A percentile compares a stretch with the other conserved stretches of the same genome.
Evolutionary conservation across 2,113 vertebrate genomes (phyloP).

Genomic region (Amphiprion ocellaris): DNA sequence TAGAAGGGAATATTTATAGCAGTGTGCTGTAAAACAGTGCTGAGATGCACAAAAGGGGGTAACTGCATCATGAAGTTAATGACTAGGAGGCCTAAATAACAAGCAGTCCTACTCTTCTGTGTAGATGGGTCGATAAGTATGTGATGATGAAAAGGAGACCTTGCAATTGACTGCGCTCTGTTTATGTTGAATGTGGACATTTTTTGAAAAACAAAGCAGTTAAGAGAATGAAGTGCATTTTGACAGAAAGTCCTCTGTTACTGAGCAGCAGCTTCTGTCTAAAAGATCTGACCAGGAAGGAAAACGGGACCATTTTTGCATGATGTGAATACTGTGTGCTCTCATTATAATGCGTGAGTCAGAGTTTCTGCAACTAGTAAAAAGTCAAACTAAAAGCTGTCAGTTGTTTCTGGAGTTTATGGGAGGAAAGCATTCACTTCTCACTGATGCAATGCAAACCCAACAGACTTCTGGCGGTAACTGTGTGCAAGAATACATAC

Average conservation of each 20-base stretch:
- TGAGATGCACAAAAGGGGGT: conserved; percentile 4
- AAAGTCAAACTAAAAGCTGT: neutral
- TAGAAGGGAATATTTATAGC: conserved; percentile 42
- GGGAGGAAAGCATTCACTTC: too few species aligned
- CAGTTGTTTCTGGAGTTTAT: neutral
- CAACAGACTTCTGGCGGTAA: too few species aligned
- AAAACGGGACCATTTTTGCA: neutral
- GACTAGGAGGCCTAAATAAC: conserved; percentile 4
- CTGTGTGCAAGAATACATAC: too few species aligned
- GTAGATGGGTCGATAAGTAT: neutral
- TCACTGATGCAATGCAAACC: too few species aligned
- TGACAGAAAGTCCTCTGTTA: neutral
- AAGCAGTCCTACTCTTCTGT: neutral
- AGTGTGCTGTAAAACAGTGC: conserved; percentile 2
- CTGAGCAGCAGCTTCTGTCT: neutral
- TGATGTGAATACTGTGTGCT: neutral
- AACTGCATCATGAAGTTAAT: neutral
- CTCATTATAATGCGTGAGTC: conserved; percentile 6
- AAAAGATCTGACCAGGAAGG: neutral
- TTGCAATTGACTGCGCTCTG: neutral
- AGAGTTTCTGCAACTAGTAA: conserved; percentile 10
- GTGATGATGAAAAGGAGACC: conserved; percentile 1
- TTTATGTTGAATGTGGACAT: neutral
- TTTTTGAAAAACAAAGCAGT: neutral
- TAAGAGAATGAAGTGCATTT: neutral